Conservation (phyloP, 2,113 vertebrate species). For the Sminthopsis crassicaudata region DNA sequence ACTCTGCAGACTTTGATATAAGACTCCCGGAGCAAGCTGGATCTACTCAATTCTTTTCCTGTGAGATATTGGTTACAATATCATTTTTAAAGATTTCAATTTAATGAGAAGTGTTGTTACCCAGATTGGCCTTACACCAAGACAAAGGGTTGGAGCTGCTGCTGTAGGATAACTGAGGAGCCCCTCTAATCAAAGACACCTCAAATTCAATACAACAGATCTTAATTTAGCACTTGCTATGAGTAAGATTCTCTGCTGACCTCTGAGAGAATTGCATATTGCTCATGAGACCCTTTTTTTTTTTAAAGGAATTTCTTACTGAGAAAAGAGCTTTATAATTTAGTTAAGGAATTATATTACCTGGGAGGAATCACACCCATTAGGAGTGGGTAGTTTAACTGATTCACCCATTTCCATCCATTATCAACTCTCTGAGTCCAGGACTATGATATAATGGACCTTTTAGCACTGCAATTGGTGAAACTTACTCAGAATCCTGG, state of each 20-base stretch:
- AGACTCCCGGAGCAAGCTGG: background rate
- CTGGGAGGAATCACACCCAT: background rate
- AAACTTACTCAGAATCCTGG: background rate
- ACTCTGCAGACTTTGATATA: background rate
- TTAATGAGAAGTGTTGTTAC: background rate
- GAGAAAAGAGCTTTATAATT: slow-evolving; percentile 1
- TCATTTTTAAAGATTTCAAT: background rate
- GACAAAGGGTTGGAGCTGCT: background rate
- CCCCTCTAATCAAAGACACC: background rate
- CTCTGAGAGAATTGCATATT: background rate
- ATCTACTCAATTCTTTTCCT: background rate
- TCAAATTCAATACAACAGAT: background rate
- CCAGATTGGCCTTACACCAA: background rate
- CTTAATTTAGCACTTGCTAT: background rate
- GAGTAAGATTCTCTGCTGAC: background rate
- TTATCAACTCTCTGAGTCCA: background rate
- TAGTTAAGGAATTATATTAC: background rate
- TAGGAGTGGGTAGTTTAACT: background rate
- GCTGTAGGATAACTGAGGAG: background rate
- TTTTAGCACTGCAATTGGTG: rapidly evolving
- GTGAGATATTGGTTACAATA: background rate
- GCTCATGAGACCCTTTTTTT: background rate
- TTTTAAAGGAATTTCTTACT: background rate
- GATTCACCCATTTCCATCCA: background rate
- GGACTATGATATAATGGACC: background rate